Base-by-base conservation (phyloP, 2,113 vertebrate species). In the Irena cyanogastra region DNA sequence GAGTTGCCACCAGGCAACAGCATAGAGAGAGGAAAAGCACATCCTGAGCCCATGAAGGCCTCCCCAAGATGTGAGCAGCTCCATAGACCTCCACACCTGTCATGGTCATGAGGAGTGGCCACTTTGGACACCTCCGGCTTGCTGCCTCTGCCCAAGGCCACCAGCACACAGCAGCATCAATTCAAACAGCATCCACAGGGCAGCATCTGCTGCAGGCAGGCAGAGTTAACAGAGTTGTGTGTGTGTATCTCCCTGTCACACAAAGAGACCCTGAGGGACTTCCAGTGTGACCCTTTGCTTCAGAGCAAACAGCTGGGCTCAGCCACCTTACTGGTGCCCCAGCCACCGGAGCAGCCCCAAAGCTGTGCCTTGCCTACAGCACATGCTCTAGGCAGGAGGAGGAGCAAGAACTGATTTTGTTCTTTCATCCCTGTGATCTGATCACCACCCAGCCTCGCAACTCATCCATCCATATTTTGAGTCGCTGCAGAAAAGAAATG, bases 61-160 rank as follows among this genome's bases (percentile, higher is more conserved):
- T 79, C 39, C 39, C 27, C 56, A 45, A 2, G 61, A 59, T 0
- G 5, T 7, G 3, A 59, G 53, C 35, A 59, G 72, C 59, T 69
- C 33, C 5, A 6, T 33, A 83, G 39, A 80, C 7, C 42, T 61
- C 50, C 11, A 6, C 0, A 10, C 24, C 60, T 41, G 21, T 24
- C 3, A 1, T 0, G 0, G n/a, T 16, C 60, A 75, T 1, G 0
- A 66, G 42, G 26, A 70, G 56, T 30, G 47, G 52, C 70, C 33
- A 45, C 50, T 87, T 41, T 30, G 81, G 72, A 56, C 45, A 78
- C 45, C 47, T 39, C 70, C 57, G 75, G 59, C 24, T 71, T 35
- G 30, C 41, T 72, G 79, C 24, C 39, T 59, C 52, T 1, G 1
- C 70, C 50, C 4, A 4, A 44, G 28, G 70, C 79, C 63, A 92